Base-by-base conservation (phyloP, 2,888 invertebrate genomes). In the Craniophora ligustri region DNA sequence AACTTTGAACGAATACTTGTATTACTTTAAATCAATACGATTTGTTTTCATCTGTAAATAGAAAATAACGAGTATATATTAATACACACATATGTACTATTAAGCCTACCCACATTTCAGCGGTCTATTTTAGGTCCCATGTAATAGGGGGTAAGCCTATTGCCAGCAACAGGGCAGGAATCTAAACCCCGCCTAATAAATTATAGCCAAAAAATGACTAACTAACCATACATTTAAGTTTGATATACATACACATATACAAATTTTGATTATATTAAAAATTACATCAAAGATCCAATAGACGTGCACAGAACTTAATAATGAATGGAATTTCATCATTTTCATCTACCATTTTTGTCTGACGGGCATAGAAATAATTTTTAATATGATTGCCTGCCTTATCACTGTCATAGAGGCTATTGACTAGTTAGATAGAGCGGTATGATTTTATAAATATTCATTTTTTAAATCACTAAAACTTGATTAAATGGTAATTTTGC, bases 1-100 rank as follows among this genome's bases (percentile, higher is more conserved):
- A 72, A 69, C 57, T 69, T 64, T 47, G 47, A 69, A 72, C 51
- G 57, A 60, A 66, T 66, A 54, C 46, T 68, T 66, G 45, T 72
- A 56, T 55, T 69, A 57, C 49, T 55, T 59, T 62, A 55, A 41
- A 26, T n/a, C 26, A 41, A 61, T 31, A 46, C 10, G 23, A 30
- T 5, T 13, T 13, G 30, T 30, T 8, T 2, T 11, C 13, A 30
- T 30, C 13, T 30, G 30, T 23, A 2, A 23, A n/a, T 11, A 11
- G 30, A 11, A 30, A 30, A 11, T 7, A 10, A 5, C 2, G 8
- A 3, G 6, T 21, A 19, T n/a, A n/a, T n/a, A n/a, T n/a, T n/a
- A n/a, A n/a, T n/a, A n/a, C n/a, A n/a, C n/a, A n/a, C n/a, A n/a
- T n/a, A n/a, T n/a, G n/a, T n/a, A n/a, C n/a, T n/a, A n/a, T n/a